These are phyloP conservation scores for Panorpa germanica DNA, from an alignment of 2,888 invertebrate species.

Conservation along the genomic window DNA sequence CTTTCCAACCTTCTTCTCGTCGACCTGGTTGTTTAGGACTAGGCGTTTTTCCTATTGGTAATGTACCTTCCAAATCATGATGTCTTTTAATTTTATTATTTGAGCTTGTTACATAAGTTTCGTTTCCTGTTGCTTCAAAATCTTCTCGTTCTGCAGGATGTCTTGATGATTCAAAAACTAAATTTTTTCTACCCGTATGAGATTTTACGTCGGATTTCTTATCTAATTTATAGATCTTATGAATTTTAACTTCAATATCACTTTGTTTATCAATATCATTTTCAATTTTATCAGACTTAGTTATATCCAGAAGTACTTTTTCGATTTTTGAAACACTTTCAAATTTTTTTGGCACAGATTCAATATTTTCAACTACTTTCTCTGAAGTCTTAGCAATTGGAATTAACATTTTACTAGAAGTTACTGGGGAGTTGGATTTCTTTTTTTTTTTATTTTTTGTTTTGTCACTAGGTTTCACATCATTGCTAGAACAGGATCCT, in stretches of 20 bases:
- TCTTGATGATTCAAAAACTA: conserved; percentile 51
- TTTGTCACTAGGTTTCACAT: conserved; percentile 53
- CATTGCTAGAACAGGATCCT: conserved; percentile 74
- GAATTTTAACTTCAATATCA: not conserved
- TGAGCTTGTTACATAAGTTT: conserved; percentile 3
- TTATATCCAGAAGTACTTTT: conserved; percentile 8
- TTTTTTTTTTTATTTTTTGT: conserved; percentile 49
- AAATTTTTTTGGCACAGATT: conserved; percentile 23
- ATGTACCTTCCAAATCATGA: not conserved
- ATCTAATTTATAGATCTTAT: conserved; percentile 5
- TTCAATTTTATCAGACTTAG: conserved; percentile 6
- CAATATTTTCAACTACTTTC: conserved; percentile 29
- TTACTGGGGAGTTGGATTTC: conserved; percentile 19
- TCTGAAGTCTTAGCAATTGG: conserved; percentile 9
- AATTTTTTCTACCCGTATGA: conserved; percentile 32
- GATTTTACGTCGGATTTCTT: conserved; percentile 9
- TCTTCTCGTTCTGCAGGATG: conserved; percentile 57
- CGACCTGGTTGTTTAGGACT: conserved; percentile 46
- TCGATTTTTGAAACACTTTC: conserved; percentile 11
- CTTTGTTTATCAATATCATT: conserved; percentile 1
- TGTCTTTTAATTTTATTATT: conserved; percentile 2
- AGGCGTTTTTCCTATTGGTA: conserved; percentile 26
- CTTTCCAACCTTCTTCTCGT: conserved; percentile 93
- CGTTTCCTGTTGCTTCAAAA: conserved; percentile 34
- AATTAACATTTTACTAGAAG: conserved; percentile 4